These are phyloP conservation scores for Drosophila kanekoi DNA, from an alignment of 2,888 invertebrate species.

Conservation along the genomic window DNA sequence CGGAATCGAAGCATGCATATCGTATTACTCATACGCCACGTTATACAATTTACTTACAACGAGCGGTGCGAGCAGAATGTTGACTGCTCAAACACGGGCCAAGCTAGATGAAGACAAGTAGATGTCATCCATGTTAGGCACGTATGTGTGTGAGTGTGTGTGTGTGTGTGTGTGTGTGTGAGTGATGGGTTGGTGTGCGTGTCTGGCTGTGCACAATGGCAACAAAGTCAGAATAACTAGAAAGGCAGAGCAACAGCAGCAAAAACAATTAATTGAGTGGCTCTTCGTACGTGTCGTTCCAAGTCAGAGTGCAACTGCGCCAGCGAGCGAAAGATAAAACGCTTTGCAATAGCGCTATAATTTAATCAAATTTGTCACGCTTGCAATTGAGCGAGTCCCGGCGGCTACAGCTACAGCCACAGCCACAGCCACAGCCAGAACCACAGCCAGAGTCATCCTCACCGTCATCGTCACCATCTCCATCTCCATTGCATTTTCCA, in stretches of 20 bases:
- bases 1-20: slow-evolving; percentile 77
- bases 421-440: neutral
- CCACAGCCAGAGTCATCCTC: neutral
- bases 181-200: slow-evolving; percentile 22
- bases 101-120: slow-evolving; percentile 57
- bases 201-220: slow-evolving; percentile 44
- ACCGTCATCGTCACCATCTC: neutral
- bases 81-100: slow-evolving; percentile 39
- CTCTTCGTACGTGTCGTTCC: slow-evolving; percentile 54
- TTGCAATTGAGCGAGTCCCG: slow-evolving; percentile 71
- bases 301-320: slow-evolving; percentile 63
- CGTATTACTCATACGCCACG: slow-evolving; percentile 79
- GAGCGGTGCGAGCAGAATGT: slow-evolving; percentile 71
- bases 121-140: slow-evolving; percentile 53
- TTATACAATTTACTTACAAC: slow-evolving; percentile 77
- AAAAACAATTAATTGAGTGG: slow-evolving; percentile 78
- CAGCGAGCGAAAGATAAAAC: slow-evolving; percentile 71
- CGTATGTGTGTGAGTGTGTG: slow-evolving; percentile 40
- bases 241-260: slow-evolving; percentile 36
- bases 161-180: slow-evolving; percentile 25
- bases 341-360: slow-evolving; percentile 79
- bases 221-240: slow-evolving; percentile 41
- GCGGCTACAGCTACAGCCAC: slow-evolving; percentile 1
- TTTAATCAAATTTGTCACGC: slow-evolving; percentile 82
- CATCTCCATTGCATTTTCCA: neutral